Evolutionary conservation across 92 coral and sea anemone species (phyloP), one percentile per base, ranked within the genome.

Genomic region (Porites evermanni): DNA sequence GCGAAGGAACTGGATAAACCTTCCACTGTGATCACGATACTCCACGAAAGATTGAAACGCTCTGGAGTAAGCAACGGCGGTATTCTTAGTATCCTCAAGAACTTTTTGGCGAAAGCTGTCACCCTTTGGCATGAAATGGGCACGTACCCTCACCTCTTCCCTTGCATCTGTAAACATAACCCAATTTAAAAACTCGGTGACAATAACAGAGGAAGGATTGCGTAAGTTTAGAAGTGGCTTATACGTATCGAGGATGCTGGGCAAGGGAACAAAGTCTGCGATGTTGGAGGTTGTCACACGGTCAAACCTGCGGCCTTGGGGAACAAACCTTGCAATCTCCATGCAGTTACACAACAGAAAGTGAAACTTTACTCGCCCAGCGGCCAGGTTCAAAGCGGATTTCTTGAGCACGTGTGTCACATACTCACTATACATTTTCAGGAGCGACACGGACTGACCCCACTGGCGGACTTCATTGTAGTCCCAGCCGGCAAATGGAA

Each of bases 401-500:
- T 85, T 72, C 75, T 75, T 21, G 53, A 93, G 72, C 72, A 93
- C 89, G 79, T 88, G 86, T 64, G 76, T 79, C 51, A 93, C 80
- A 76, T 93, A 91, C 65, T 29, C 76, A 61, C 89, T 88, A 84
- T 91, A 94, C 94, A 91, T 85, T 75, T 86, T 80, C 3, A 77
- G 86, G 29, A 93, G 56, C 54, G 84, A 90, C 26, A 75, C 26
- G 23, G 77, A 44, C 32, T 70, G 16, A 44, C 83, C 80, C 80
- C 86, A 89, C 12, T 18, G 64, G 13, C 82, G 80, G 51, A 79
- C 95, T 38, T 79, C 79, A 44, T 81, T 65, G 89, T 94, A 94
- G 79, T 94, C 98, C 98, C 98, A 94, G 70, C 88, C 72, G 8
- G 64, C 21, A 78, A 94, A 94, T 13, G 98, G 97, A 13, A 74